These are phyloP conservation scores for Caenorhabditis panamensis DNA, from an alignment of 2,888 invertebrate species.

Conservation along the genomic window DNA sequence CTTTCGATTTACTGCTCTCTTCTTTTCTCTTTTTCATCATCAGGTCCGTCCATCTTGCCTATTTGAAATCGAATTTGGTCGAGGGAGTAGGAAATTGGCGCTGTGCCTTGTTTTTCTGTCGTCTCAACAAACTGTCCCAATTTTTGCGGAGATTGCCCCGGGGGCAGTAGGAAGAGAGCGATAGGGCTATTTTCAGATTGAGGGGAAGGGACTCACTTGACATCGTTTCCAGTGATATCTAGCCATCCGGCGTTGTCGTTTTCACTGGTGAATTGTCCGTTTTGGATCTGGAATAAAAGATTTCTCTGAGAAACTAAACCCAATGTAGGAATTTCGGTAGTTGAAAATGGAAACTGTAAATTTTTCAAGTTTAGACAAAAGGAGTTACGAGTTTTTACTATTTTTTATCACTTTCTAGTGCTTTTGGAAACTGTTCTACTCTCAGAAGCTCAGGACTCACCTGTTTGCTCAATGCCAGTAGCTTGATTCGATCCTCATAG, in stretches of 20 bases:
- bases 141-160: background rate
- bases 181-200: too few relatives aligned
- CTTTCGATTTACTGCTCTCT: conserved; percentile 44
- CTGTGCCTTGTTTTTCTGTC: background rate
- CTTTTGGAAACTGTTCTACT: too few relatives aligned
- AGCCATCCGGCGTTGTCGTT: conserved; percentile 75
- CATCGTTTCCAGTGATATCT: conserved; percentile 78
- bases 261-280: conserved; percentile 70
- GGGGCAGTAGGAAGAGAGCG: background rate
- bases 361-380: too few relatives aligned
- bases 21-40: conserved; percentile 14
- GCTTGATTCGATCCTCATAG: conserved; percentile 75
- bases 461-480: conserved; percentile 78
- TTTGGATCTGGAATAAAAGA: conserved; percentile 59
- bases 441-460: conserved; percentile 41
- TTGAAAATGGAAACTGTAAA: too few relatives aligned
- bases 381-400: too few relatives aligned
- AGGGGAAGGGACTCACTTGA: conserved; percentile 69
- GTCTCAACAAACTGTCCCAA: background rate
- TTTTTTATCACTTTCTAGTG: too few relatives aligned
- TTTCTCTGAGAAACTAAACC: conserved; percentile 16
- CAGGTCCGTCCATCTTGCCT: conserved; percentile 8
- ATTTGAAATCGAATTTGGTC: conserved; percentile 7
- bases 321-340: too few relatives aligned
- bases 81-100: conserved; percentile 15